phyloP scores from a whole-genome alignment of 2,888 invertebrate species.

The Metopia argyrocephala region DNA sequence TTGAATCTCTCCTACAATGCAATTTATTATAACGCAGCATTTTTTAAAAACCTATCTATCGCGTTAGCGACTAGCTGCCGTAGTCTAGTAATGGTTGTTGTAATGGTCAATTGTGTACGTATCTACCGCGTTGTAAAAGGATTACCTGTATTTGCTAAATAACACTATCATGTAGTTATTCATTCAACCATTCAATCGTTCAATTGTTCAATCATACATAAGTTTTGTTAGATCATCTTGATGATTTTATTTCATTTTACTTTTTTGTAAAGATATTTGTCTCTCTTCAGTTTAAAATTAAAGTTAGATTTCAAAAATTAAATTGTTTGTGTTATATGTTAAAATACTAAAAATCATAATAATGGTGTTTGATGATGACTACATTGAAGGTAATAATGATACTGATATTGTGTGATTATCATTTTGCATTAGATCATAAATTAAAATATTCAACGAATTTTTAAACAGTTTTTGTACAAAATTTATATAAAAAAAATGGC shows the following conservation, averaged over 20 bases:
- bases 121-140: too few species aligned
- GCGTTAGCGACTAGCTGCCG: too few species aligned
- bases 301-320: slow-evolving; percentile 15
- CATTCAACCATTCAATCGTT: neutral
- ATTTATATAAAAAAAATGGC: too few species aligned
- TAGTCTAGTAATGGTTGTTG: too few species aligned
- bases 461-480: too few species aligned
- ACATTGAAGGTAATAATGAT: slow-evolving; percentile 4
- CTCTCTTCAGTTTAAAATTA: neutral
- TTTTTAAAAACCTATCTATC: too few species aligned
- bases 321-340: neutral
- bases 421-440: slow-evolving; percentile 16
- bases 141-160: slow-evolving; percentile 32
- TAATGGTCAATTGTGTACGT: too few species aligned
- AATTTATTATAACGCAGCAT: too few species aligned
- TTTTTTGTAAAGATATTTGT: slow-evolving; percentile 6
- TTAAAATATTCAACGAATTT: too few species aligned
- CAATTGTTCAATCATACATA: neutral
- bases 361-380: neutral
- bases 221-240: slow-evolving; percentile 51
- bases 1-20: too few species aligned
- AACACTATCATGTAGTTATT: slow-evolving; percentile 48
- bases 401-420: too few species aligned
- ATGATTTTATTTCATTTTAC: slow-evolving; percentile 17
- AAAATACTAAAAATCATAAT: too few species aligned